A percentile compares a stretch with the other conserved stretches of the same genome.
Evolutionary conservation across 2,888 invertebrate species (phyloP).

Genomic region (Hecatera dysodea): DNA sequence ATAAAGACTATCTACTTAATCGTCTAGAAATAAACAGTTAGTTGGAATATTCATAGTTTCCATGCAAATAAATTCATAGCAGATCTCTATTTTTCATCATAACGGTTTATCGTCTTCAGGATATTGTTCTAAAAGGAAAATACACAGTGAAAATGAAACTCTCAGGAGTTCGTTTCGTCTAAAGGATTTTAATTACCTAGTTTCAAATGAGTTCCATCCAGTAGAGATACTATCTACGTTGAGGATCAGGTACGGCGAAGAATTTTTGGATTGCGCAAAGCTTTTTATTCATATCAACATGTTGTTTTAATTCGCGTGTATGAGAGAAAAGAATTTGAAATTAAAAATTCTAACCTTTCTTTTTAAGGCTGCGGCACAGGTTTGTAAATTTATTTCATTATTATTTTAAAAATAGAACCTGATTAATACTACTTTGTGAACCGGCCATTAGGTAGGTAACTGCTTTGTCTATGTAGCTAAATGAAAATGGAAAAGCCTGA

Average conservation of each 20-base stretch:
- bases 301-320: constrained; percentile 27
- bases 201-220: constrained; percentile 54
- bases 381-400: constrained; percentile 16
- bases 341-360: constrained; percentile 48
- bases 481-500: background rate
- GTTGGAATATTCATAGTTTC: constrained; percentile 26
- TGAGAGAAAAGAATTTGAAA: constrained; percentile 42
- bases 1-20: constrained; percentile 8
- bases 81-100: constrained; percentile 17
- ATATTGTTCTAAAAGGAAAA: constrained; percentile 50
- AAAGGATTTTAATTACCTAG: constrained; percentile 60
- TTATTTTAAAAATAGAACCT: background rate
- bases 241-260: constrained; percentile 30
- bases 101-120: constrained; percentile 7
- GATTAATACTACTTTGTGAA: background rate
- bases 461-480: background rate
- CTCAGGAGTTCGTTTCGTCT: constrained; percentile 30
- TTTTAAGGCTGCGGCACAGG: constrained; percentile 9
- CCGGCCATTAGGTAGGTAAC: too few species aligned
- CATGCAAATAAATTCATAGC: constrained; percentile 24
- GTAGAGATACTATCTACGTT: constrained; percentile 38
- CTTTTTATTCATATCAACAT: constrained; percentile 48
- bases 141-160: constrained; percentile 41
- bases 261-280: constrained; percentile 42
- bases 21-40: constrained; percentile 21